Evolutionary conservation across 2,888 invertebrate species (phyloP), one percentile per base, ranked within the genome.

Genomic region (Dynastes grantii): DNA sequence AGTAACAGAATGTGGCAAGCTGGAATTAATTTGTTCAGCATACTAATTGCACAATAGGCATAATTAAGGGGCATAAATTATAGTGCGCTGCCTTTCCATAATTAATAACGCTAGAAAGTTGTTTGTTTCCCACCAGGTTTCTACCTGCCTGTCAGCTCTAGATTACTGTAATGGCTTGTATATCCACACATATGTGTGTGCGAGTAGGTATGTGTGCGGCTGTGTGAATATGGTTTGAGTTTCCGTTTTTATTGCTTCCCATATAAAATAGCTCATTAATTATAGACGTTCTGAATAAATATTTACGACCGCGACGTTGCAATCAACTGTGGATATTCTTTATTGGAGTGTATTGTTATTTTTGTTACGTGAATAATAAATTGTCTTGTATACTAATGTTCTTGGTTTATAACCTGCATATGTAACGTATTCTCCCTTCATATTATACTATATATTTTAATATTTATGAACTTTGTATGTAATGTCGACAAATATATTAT

Each of bases 21-120:
- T 55, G 76, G 68, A 76, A 78, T 78, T 78, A 78, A 78, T 76
- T 78, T 76, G 78, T 78, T 78, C 61, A 49, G 75, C 75, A 76
- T 76, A 63, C 63, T 78, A 78, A 78, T 78, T 78, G 45, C 76
- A 68, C 73, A 68, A 70, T 73, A 67, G 76, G 68, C 76, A 73
- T 73, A 73, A 73, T 73, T 73, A 73, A 40, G 37, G 58, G 4
- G 27, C 61, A 73, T 73, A 73, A 73, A 73, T 73, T 73, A 73
- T 40, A 40, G 73, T 49, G 73, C 40, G 73, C 58, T 73, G 73
- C 73, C 61, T 73, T 73, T 73, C 61, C 76, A 67, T 76, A 67
- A 76, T 76, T 76, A 76, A 76, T 76, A 76, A 67, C 49, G 67
- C 53, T 76, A 76, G 76, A 76, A 76, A 76, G 67, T 76, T 76